Conservation (phyloP, 2,797 vertebrate genomes). For the Lepus oiostolus region DNA sequence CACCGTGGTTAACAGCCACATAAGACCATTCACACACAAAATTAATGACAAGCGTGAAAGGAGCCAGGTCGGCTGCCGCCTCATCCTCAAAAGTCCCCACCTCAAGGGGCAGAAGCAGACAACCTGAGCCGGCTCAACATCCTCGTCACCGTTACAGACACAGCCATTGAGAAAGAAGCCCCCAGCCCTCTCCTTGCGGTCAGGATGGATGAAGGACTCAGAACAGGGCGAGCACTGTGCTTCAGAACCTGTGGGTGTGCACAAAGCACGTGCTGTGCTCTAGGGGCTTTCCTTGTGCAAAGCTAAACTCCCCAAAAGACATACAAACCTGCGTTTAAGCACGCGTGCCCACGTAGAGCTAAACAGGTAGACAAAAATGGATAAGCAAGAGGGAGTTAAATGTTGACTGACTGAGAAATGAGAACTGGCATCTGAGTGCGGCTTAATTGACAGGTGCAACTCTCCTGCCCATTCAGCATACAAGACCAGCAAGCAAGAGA, state of each 20-base stretch:
- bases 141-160: background rate
- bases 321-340: background rate
- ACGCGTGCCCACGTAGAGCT: background rate
- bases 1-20: background rate
- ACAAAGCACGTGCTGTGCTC: background rate
- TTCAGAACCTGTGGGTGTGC: background rate
- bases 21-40: background rate
- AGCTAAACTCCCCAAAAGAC: constrained; percentile 30
- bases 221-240: background rate
- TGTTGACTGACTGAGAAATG: background rate
- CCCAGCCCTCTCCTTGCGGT: background rate
- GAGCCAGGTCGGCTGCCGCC: background rate
- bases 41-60: background rate
- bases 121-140: background rate
- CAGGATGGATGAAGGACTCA: background rate
- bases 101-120: background rate
- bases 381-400: background rate
- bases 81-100: background rate
- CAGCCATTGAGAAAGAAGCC: background rate
- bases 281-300: background rate
- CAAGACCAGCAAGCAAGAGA: background rate
- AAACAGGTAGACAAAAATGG: background rate
- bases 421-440: background rate
- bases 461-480: background rate
- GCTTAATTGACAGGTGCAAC: background rate